Percentiles rank a stretch among this genome's conserved stretches.
These are phyloP conservation scores for Apocheima hispidaria DNA, from an alignment of 2,888 invertebrate species.

Conservation along the genomic window DNA sequence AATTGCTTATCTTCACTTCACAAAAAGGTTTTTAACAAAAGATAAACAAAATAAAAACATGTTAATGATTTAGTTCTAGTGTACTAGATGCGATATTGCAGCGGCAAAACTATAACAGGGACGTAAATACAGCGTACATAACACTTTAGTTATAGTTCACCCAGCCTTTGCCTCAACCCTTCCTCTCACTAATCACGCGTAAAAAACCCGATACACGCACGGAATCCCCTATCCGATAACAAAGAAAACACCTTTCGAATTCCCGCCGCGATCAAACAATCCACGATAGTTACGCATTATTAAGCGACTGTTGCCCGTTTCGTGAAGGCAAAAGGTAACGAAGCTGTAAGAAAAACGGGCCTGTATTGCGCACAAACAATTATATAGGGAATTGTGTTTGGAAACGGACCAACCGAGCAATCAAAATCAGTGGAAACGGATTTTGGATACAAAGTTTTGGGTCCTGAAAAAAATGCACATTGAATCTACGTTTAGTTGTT, in stretches of 20 bases:
- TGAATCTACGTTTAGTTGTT: constrained; percentile 2
- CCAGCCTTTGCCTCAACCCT: background rate
- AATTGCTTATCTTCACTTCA: no score
- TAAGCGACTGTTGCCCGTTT: constrained; percentile 60
- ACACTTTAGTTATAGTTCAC: background rate
- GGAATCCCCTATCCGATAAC: constrained; percentile 23
- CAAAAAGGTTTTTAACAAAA: no score
- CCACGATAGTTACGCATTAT: constrained; percentile 66
- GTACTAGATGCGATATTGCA: no score
- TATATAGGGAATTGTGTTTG: constrained; percentile 44
- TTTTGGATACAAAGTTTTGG: constrained; percentile 1
- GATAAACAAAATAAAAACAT: no score
- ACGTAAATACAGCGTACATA: background rate
- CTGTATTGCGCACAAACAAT: constrained; percentile 54
- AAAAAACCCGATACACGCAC: constrained; percentile 13
- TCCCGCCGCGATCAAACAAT: constrained; percentile 64
- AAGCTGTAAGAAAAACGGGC: constrained; percentile 52
- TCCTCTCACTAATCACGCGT: constrained; percentile 11
- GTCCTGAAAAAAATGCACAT: constrained; percentile 2
- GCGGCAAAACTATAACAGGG: no score
- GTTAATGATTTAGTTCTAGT: no score
- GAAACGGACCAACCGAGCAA: constrained; percentile 36
- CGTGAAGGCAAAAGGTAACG: constrained; percentile 55
- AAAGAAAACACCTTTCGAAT: constrained; percentile 46
- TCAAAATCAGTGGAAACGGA: constrained; percentile 23